phyloP scores from a whole-genome alignment of 1,140 invertebrate genomes.

The Octopus bimaculoides region DNA sequence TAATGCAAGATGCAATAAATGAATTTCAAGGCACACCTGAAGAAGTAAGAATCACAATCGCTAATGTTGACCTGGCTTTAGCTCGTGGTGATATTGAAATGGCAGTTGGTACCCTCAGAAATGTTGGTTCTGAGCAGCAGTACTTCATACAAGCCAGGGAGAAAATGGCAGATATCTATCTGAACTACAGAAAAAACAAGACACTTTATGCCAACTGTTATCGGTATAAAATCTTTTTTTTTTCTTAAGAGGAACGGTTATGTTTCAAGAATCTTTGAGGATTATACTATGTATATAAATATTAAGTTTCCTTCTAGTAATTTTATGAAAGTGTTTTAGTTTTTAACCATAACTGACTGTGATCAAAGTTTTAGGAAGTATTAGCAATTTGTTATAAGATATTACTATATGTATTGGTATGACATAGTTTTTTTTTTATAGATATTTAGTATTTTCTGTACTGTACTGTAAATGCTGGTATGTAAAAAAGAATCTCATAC shows the following conservation, averaged over 20 bases:
- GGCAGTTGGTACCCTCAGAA: conserved; percentile 75
- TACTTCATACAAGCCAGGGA: conserved; percentile 85
- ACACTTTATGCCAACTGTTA: conserved; percentile 65
- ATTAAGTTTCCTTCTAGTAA: too few relatives aligned
- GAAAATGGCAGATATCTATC: conserved; percentile 88
- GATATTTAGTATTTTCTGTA: too few relatives aligned
- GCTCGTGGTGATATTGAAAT: conserved; percentile 77
- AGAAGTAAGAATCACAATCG: conserved; percentile 78
- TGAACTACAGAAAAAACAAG: conserved; percentile 83
- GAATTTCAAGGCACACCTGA: conserved; percentile 76
- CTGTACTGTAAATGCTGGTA: too few relatives aligned
- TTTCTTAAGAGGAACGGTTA: neutral
- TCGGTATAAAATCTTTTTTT: conserved; percentile 47
- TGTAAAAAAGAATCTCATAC: too few relatives aligned
- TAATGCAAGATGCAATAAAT: conserved; percentile 80
- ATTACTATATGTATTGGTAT: too few relatives aligned
- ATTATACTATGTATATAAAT: too few relatives aligned
- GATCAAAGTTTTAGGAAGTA: too few relatives aligned
- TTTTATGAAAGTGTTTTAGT: too few relatives aligned
- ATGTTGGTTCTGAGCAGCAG: conserved; percentile 74
- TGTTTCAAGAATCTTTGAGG: too few relatives aligned
- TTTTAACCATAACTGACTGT: too few relatives aligned
- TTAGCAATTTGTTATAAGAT: too few relatives aligned
- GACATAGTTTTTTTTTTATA: too few relatives aligned
- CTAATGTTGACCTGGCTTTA: conserved; percentile 79